Evolutionary conservation across 2,797 vertebrate species (phyloP), one percentile per base, ranked within the genome.

Genomic region (Leuciscus waleckii): DNA sequence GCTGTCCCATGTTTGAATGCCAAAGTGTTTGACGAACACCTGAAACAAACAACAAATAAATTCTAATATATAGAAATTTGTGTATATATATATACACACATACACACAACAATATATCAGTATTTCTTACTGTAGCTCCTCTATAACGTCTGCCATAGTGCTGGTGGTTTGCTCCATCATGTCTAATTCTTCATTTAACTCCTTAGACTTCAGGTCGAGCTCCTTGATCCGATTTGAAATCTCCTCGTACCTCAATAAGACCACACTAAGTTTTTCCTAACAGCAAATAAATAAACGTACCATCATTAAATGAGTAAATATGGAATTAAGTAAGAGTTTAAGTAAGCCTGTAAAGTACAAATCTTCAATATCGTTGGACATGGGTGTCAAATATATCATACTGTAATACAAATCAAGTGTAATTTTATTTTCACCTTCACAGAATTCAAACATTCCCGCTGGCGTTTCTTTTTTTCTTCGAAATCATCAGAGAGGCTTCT

Each of bases 1-100:
- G 91, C 23, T 14, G 94, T 95, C 80, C 95, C 91, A 78, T 93
- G 91, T 90, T 95, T 95, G 90, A 92, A 95, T 83, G 84, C 89
- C 84, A 90, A 61, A 19, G 7, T 65, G 37, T 92, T 88, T 81
- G 90, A 92, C 56, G 88, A 89, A 87, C 84, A 88, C 84, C 94
- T 94, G 88, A 54, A 92, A 90, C 74, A 63, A 86, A 82, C 79
- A 89, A 88, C 17, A 71, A 13, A 87, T 19, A 8, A 41, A 65
- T 29, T 63, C 5, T 16, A 63, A 63, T 63, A 1, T 14, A 63
- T 29, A 63, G 13, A 63, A 16, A 16, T n/a, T 19, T 17, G 10
- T 46, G n/a, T 23, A 41, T 37, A 46, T 35, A 58, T 23, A 58
- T 5, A 35, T 1, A n/a, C 9, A 58, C 39, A 0, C 39, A 41